These are phyloP conservation scores for Branchipolynoe longqiensis DNA, from an alignment of 2,888 invertebrate genomes.

Conservation along the genomic window DNA sequence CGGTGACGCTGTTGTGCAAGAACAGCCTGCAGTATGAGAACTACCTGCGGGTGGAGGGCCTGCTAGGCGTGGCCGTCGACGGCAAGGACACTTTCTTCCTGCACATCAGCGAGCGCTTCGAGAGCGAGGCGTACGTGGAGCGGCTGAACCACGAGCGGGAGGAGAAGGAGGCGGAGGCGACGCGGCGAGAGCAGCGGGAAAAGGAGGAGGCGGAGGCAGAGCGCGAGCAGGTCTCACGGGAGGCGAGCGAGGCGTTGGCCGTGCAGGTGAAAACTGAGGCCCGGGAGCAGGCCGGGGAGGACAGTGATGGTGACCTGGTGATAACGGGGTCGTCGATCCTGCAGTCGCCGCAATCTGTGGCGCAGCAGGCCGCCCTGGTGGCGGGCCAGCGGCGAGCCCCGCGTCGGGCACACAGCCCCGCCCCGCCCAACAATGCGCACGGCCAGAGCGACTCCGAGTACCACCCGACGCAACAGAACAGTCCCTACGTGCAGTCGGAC, in stretches of 20 bases:
- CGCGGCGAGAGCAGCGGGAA: not conserved
- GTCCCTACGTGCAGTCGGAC: constrained; percentile 9
- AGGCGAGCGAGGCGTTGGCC: constrained; percentile 20
- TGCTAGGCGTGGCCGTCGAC: constrained; percentile 46
- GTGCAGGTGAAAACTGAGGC: constrained; percentile 18
- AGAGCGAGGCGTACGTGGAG: constrained; percentile 37
- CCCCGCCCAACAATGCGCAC: not conserved
- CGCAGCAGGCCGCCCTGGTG: not conserved
- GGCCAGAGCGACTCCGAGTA: constrained; percentile 4
- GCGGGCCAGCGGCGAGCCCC: constrained; percentile 40
- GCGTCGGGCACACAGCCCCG: constrained; percentile 35
- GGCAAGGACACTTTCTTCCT: constrained; percentile 50
- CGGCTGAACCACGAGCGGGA: not conserved
- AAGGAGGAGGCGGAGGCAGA: not conserved
- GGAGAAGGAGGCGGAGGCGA: constrained; percentile 12
- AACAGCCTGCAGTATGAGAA: constrained; percentile 48
- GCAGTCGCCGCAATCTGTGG: constrained; percentile 26
- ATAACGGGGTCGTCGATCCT: constrained; percentile 19
- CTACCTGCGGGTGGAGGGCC: constrained; percentile 21
- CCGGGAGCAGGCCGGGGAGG: not conserved
- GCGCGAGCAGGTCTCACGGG: not conserved
- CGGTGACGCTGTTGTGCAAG: constrained; percentile 34
- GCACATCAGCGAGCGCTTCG: constrained; percentile 44
- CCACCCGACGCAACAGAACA: not conserved
- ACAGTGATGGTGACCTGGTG: not conserved